Percentiles rank a stretch among this genome's conserved stretches.
phyloP scores from a whole-genome alignment of 2,888 invertebrate species.

The Bimastos eiseni region DNA sequence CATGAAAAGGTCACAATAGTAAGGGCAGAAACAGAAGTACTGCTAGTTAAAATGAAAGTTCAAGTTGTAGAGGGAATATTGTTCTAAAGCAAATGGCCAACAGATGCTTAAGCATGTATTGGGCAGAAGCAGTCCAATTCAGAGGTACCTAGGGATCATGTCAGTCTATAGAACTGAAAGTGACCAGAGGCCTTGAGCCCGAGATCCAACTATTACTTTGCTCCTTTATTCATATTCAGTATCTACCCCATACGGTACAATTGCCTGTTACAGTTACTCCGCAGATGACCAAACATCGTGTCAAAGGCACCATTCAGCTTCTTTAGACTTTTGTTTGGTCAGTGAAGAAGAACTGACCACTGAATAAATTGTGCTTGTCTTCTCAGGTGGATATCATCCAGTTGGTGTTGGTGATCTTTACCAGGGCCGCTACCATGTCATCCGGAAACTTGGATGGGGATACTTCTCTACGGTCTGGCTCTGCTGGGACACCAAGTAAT shows the following conservation, averaged over 20 bases:
- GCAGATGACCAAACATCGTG: no score
- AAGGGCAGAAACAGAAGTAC: no score
- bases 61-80: no score
- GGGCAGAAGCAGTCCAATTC: no score
- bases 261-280: not conserved
- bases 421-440: conserved; percentile 31
- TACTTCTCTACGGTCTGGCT: conserved; percentile 39
- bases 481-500: conserved; percentile 20
- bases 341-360: not conserved
- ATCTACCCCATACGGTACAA: not conserved
- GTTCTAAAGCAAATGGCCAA: no score
- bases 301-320: no score
- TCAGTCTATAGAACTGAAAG: no score
- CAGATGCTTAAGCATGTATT: no score
- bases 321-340: not conserved
- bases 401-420: conserved; percentile 34
- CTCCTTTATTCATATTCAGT: not conserved
- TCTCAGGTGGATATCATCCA: conserved; percentile 36
- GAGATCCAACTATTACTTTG: not conserved
- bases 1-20: no score
- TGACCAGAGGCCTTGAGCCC: no score
- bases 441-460: conserved; percentile 38
- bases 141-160: no score
- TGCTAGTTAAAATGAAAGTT: no score
- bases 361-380: conserved; percentile 2